A percentile compares a stretch with the other conserved stretches of the same genome.
These are phyloP conservation scores for Apteryx mantelli DNA, from an alignment of 2,113 vertebrate genomes.

Conservation along the genomic window DNA sequence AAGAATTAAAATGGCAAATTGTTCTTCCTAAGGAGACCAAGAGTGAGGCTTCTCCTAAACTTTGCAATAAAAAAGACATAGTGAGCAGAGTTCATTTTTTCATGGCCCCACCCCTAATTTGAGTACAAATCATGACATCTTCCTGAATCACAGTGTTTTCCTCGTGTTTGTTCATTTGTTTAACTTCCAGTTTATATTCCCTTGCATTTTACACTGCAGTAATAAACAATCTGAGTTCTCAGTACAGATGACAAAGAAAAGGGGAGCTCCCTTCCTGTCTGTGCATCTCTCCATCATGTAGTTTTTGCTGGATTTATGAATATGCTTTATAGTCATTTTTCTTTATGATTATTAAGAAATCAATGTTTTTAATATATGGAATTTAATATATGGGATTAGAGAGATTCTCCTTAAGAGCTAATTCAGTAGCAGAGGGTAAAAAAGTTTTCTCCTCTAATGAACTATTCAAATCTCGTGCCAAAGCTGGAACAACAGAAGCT, in stretches of 20 bases:
- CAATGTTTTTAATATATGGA: not conserved
- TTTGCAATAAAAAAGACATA: not conserved
- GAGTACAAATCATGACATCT: not conserved
- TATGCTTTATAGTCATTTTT: not conserved
- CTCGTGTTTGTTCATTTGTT: not conserved
- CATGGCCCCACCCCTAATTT: not conserved
- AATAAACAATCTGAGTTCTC: not conserved
- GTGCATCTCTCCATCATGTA: rapidly evolving
- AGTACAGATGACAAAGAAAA: not conserved
- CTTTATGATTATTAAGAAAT: not conserved
- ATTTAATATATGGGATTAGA: slow-evolving; percentile 10
- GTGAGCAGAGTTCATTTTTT: not conserved
- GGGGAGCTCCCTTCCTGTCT: not conserved
- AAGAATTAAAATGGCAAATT: not conserved
- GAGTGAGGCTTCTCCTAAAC: not conserved
- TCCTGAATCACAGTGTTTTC: not conserved
- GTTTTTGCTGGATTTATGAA: not conserved
- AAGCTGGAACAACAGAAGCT: not conserved
- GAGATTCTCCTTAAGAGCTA: not conserved
- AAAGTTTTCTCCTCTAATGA: not conserved
- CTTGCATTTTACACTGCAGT: not conserved
- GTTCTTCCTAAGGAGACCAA: not conserved
- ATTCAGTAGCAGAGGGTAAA: not conserved
- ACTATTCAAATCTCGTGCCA: not conserved
- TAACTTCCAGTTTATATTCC: not conserved